A percentile compares a stretch with the other conserved stretches of the same genome.
phyloP scores from a whole-genome alignment of 2,797 vertebrate genomes.

The Pseudocheirus occidentalis region DNA sequence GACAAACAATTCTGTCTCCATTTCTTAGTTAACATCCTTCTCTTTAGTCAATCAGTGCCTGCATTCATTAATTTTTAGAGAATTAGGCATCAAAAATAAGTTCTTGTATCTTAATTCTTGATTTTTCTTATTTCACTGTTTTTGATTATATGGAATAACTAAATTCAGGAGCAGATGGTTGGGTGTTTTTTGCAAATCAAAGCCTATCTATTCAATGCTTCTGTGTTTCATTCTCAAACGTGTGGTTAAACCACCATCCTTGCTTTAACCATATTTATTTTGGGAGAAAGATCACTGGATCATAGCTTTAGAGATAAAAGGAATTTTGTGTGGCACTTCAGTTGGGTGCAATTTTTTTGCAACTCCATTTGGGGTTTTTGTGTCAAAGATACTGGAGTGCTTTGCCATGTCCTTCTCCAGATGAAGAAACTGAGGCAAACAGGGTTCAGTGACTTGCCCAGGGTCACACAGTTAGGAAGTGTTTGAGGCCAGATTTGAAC shows the following conservation, averaged over 20 bases:
- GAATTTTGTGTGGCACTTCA: background rate
- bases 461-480: background rate
- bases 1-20: background rate
- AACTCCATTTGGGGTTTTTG: background rate
- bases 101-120: conserved; percentile 37
- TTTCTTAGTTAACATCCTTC: background rate
- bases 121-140: conserved; percentile 38
- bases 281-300: background rate
- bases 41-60: conserved; percentile 31
- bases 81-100: conserved; percentile 30
- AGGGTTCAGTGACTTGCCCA: background rate
- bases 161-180: background rate
- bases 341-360: background rate
- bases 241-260: background rate
- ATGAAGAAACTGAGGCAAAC: background rate
- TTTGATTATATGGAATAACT: background rate
- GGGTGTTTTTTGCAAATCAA: conserved; percentile 25
- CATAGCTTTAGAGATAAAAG: background rate
- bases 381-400: background rate
- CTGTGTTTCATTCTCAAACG: conserved; percentile 18
- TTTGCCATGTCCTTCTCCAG: background rate
- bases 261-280: background rate
- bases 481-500: background rate
- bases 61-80: conserved; percentile 36
- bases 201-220: background rate